Evolutionary conservation across 2,797 vertebrate species (phyloP), one percentile per base, ranked within the genome.

Genomic region (Poecilia gillii): DNA sequence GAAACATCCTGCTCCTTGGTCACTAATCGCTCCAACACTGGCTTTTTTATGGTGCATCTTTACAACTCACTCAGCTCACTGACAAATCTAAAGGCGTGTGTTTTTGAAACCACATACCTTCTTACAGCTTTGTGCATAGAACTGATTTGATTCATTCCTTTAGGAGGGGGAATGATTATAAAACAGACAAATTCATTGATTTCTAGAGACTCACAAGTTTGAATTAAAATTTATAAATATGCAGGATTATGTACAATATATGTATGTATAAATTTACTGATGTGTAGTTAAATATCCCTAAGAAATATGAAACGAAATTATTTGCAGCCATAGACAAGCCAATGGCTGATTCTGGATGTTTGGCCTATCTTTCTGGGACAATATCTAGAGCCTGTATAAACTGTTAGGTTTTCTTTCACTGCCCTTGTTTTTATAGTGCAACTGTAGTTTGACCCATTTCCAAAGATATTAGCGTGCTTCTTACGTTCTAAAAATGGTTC

Each of bases 1-100:
- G 62, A 20, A 46, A 33, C 71, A 75, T 75, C 82, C 76, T 68
- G 72, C 81, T 76, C 79, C 80, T 75, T 82, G 31, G 47, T 81
- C 59, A 51, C 5, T n/a, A 47, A 73, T 57, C 68, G 55, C 36
- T 85, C 72, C 33, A 12, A 16, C 76, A 14, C 51, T 53, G 72
- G 68, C 68, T 18, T 72, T 74, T 73, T 16, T n/a, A 62, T 76
- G 78, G 51, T 75, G 57, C 23, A 68, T n/a, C 3, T 16, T 18
- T 36, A 64, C 41, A 31, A 6, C 33, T 13, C 3, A 33, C 31
- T n/a, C 20, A 36, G 12, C 4, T n/a, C 43, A 16, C 70, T 46
- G 0, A 31, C 1, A 47, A 31, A 72, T 72, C 14, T 45, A 31
- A 45, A 71, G 25, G 8, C 9, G 1, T 14, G 6, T 31, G 28